Evolutionary conservation across 2,888 invertebrate species (phyloP).

Genomic region (Lasius fuliginosus): DNA sequence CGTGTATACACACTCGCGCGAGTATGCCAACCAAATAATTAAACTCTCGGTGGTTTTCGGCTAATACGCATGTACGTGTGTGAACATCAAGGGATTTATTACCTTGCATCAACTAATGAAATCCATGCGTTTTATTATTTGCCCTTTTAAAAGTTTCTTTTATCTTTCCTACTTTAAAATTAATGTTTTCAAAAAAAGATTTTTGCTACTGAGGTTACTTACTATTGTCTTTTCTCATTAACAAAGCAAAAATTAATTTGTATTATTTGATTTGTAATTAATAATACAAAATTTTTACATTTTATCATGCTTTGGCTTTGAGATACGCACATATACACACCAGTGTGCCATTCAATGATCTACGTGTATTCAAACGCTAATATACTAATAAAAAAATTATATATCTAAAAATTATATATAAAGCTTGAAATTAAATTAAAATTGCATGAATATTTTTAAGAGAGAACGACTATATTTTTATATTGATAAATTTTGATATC

Average conservation of each 20-base stretch:
- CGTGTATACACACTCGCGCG: neutral
- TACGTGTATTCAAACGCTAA: too few relatives aligned
- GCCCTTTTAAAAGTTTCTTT: neutral
- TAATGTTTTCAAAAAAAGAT: neutral
- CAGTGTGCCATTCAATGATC: too few relatives aligned
- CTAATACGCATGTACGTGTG: neutral
- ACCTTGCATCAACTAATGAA: constrained; percentile 7
- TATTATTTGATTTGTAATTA: neutral
- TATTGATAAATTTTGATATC: neutral
- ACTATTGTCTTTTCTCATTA: neutral
- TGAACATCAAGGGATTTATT: neutral
- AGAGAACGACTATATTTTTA: neutral
- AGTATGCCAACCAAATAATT: constrained; percentile 33
- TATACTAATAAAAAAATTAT: neutral
- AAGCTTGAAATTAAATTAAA: constrained; percentile 14
- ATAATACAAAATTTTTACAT: neutral
- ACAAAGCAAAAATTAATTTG: neutral
- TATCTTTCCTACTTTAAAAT: neutral
- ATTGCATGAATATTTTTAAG: neutral
- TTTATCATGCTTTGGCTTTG: neutral
- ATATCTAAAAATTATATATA: neutral
- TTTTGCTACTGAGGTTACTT: neutral
- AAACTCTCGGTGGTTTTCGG: neutral
- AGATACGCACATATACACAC: too few relatives aligned
- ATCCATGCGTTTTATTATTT: neutral